Evolutionary conservation across 2,888 invertebrate genomes (phyloP), one percentile per base, ranked within the genome.

Genomic region (Phyto melanocephala): DNA sequence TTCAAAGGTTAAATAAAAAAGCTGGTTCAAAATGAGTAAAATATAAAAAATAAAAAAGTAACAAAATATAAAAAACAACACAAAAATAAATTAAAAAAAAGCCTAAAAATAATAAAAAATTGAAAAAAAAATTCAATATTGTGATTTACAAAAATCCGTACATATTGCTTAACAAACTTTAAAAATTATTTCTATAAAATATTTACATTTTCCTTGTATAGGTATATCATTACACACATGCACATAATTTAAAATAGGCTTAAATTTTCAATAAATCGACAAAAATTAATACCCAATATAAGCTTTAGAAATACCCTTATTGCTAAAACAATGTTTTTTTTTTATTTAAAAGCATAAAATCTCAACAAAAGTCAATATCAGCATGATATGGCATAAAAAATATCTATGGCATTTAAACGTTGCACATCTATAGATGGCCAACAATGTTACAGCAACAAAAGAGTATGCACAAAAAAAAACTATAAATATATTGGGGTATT

Each of bases 231-330:
- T n/a, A 28, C 28, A 28, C 28, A 28, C 28, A 28, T 6, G 8
- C 3, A 7, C 37, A 75, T 58, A 67, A 67, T 45, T 75, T 50
- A 47, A 35, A 24, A 22, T 45, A 54, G 60, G 60, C 67, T 72
- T 74, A 74, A 60, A 67, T 72, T 80, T 85, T 84, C 84, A 83
- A 84, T 85, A 83, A 81, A 83, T 85, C 78, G 63, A 40, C 71
- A 79, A 79, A 78, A 77, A 72, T 77, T 77, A 84, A 83, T 84
- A 80, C 75, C 50, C 67, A 71, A 28, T 56, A 58, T 76, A 72
- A 72, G 71, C 76, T 67, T 70, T 54, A 15, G 15, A 76, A 62
- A 80, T 52, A 71, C 67, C 40, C 54, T 65, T 58, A 40, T 71
- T 35, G 24, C 22, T 63, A 22, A 17, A 62, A 42, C 3, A 28